These are phyloP conservation scores for Hydractinia symbiolongicarpus DNA, from an alignment of 30 jellyfish, hydroid and myxozoan genomes.

Conservation along the genomic window DNA sequence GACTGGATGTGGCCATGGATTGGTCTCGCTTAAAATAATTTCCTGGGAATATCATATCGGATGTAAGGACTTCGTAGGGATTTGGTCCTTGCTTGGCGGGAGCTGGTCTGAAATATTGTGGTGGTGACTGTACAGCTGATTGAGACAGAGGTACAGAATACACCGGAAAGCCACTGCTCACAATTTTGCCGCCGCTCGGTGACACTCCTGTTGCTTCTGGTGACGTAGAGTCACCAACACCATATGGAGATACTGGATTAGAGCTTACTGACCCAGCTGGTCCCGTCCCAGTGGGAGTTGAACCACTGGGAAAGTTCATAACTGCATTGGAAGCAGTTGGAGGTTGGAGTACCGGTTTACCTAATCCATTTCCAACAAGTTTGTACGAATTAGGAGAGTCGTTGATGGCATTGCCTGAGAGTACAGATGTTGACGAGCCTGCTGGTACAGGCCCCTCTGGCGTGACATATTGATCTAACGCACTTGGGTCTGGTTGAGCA, in stretches of 20 bases:
- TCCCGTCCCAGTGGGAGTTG: constrained; percentile 74
- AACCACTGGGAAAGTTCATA: constrained; percentile 55
- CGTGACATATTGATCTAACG: constrained; percentile 37
- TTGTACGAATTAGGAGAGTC: constrained; percentile 32
- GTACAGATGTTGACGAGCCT: constrained; percentile 65
- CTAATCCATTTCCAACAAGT: constrained; percentile 40
- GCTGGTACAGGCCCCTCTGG: constrained; percentile 78
- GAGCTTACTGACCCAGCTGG: constrained; percentile 73
- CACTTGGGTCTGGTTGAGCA: constrained; percentile 37
- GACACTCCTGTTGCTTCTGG: constrained; percentile 26
- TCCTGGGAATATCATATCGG: constrained; percentile 73
- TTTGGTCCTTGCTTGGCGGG: constrained; percentile 71
- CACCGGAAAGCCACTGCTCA: constrained; percentile 59
- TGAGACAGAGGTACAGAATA: constrained; percentile 59
- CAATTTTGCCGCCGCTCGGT: constrained; percentile 30
- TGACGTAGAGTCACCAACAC: neutral
- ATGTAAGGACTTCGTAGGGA: constrained; percentile 71
- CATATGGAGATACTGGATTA: constrained; percentile 45
- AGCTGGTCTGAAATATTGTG: constrained; percentile 68
- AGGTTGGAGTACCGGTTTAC: constrained; percentile 42
- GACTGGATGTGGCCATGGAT: too few relatives aligned
- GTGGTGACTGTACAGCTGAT: constrained; percentile 71
- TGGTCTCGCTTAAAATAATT: constrained; percentile 17
- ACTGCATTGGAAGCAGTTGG: constrained; percentile 36
- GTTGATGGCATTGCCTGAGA: constrained; percentile 40